Conservation (phyloP, 1,140 invertebrate species). For the Scaptomyza hsui region DNA sequence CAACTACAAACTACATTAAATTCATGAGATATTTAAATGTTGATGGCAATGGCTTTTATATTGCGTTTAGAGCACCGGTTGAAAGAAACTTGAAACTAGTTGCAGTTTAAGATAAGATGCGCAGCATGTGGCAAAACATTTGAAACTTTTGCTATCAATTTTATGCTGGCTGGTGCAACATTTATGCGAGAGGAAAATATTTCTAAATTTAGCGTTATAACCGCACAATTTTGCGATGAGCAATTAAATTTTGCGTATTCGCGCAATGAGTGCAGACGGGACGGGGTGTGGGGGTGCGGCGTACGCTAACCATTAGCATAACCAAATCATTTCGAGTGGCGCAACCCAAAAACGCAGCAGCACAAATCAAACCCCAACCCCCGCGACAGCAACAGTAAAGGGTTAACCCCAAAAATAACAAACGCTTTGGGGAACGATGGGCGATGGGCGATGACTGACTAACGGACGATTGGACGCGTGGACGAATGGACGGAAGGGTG, state of each 20-base stretch:
- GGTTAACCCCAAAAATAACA: conserved; percentile 58
- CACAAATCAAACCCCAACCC: conserved; percentile 42
- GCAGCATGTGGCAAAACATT: background rate
- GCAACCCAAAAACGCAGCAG: conserved; percentile 30
- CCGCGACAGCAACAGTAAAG: conserved; percentile 16
- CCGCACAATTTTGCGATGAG: conserved; percentile 73
- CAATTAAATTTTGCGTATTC: conserved; percentile 72
- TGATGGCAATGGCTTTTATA: background rate
- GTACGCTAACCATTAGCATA: background rate
- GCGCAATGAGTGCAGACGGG: background rate
- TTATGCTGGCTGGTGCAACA: conserved; percentile 19
- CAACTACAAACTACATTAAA: background rate
- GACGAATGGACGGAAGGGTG: conserved; percentile 59
- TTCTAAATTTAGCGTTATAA: conserved; percentile 75
- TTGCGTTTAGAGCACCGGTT: background rate
- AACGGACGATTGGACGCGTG: conserved; percentile 37
- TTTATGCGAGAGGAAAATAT: conserved; percentile 29
- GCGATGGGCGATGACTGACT: conserved; percentile 50
- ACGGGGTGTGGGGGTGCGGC: background rate
- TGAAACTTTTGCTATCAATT: background rate
- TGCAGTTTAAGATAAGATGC: background rate
- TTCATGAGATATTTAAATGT: background rate
- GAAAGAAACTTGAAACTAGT: background rate
- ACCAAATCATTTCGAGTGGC: conserved; percentile 16
- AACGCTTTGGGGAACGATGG: conserved; percentile 44